Base-by-base conservation (phyloP, 2,113 vertebrate genomes). In the Oreamnos americanus region DNA sequence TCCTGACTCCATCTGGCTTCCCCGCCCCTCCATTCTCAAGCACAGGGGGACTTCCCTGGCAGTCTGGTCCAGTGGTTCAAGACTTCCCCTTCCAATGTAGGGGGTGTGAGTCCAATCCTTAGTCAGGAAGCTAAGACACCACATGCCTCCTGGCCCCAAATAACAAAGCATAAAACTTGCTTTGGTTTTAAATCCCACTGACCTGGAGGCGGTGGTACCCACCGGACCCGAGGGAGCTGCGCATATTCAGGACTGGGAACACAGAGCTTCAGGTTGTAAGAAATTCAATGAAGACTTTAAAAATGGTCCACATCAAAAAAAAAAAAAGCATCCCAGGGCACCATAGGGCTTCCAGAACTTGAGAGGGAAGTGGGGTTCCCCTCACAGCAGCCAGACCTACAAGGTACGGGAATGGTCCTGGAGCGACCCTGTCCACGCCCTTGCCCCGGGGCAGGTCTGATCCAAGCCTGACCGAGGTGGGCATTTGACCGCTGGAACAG, bases 381-480 rank as follows among this genome's bases (percentile, higher is more conserved):
- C 23, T n/a, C 45, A 25, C 45, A 39, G 26, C 9, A 7, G 11
- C 83, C 11, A 7, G 90, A 14, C 64, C 53, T 4, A 16, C 3
- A 5, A 2, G 14, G 26, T 3, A 8, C 25, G 43, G 13, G 33
- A 15, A 13, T 2, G 1, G 39, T 78, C 19, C 45, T 26, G n/a
- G 53, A 15, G 28, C 2, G 12, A 15, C 19, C 17, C 26, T 5
- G 17, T 23, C 62, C 79, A 7, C 0, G 30, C 25, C 87, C 53
- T 60, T 2, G 43, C 19, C 64, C 76, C 15, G 0, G 49, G 8
- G 10, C 43, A 28, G 47, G 19, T 43, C 33, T 39, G 9, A 33
- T 23, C 28, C 19, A 2, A n/a, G 12, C 43, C 47, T 7, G 9
- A 49, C 14, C 2, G 0, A 19, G 12, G 36, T 19, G 49, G 71